Evolutionary conservation across 2,888 invertebrate species (phyloP).

Genomic region (Napeogenes sylphis): DNA sequence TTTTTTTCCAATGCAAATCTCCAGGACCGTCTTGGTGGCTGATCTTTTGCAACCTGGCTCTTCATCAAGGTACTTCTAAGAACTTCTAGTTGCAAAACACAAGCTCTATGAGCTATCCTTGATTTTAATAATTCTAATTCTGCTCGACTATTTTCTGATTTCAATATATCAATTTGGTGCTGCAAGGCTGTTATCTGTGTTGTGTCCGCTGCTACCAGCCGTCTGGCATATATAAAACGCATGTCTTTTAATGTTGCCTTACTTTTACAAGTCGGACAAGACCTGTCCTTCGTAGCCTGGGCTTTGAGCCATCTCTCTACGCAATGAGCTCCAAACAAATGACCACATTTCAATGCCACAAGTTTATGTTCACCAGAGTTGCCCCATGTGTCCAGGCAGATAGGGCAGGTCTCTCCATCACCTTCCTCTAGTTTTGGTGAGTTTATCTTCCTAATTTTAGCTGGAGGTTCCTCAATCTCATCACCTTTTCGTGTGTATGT

Average conservation of each 20-base stretch:
- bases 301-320: conserved; percentile 85
- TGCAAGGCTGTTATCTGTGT: conserved; percentile 83
- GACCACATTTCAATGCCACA: conserved; percentile 93
- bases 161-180: conserved; percentile 77
- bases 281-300: conserved; percentile 73
- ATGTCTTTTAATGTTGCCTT: conserved; percentile 83
- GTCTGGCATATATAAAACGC: conserved; percentile 87
- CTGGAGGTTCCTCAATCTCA: conserved; percentile 44
- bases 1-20: conserved; percentile 80
- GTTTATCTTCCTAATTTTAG: conserved; percentile 52
- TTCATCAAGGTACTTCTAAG: conserved; percentile 51
- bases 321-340: conserved; percentile 91
- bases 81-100: conserved; percentile 50
- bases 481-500: conserved; percentile 19
- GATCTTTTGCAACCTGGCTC: conserved; percentile 51
- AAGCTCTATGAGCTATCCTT: conserved; percentile 54
- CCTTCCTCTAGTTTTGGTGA: conserved; percentile 62
- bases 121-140: conserved; percentile 79
- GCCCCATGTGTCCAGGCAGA: conserved; percentile 93
- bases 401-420: conserved; percentile 87
- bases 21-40: conserved; percentile 46
- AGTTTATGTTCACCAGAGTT: conserved; percentile 91
- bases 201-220: conserved; percentile 86
- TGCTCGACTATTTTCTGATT: conserved; percentile 76
- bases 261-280: conserved; percentile 93